Base-by-base conservation (phyloP, 2,888 invertebrate genomes). In the Scaptomyza tumidula region DNA sequence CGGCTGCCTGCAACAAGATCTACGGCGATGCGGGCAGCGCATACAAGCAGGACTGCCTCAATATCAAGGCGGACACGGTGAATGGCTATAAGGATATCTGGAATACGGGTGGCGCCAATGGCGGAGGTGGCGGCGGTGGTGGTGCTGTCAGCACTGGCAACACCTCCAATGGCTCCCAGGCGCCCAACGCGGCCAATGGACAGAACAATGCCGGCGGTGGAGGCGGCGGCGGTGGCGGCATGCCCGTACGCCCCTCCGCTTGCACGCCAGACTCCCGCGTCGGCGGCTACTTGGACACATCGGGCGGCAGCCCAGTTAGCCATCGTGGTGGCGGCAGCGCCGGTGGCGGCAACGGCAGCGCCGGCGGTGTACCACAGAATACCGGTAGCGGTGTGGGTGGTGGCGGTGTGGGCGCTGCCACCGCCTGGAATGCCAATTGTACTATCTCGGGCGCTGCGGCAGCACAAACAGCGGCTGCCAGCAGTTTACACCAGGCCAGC, bases 351-450 rank as follows among this genome's bases (percentile, higher is more conserved):
- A 89, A 93, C 54, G 95, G 78, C 35, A 82, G 71, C 63, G 90
- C 83, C 52, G 85, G 84, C 67, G 82, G 80, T 94, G 94, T 94
- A 87, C 94, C 95, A 54, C 94, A 94, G 57, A 94, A 94, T 82
- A 74, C 79, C 13, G 96, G 96, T 92, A 96, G 96, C 53, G 93
- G 95, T 89, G 93, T 93, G 76, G 93, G 93, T 56, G 93, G 93
- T 54, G 93, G 93, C 67, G 91, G 87, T 60, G 89, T 88, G 57
- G 89, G 90, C 93, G 90, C 94, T 60, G 95, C 94, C 64, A 93
- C 93, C 72, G 96, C 97, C 76, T 97, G 97, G 96, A 96, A 96
- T 93, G 97, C 97, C 93, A 96, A 96, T 92, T 97, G 97, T 93
- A 95, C 96, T 87, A 94, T 97, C 90, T 91, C 92, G 72, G 97